A percentile compares a stretch with the other conserved stretches of the same genome.
These are phyloP conservation scores for Acanthacorydalis orientalis DNA, from an alignment of 2,888 invertebrate species.

Conservation along the genomic window DNA sequence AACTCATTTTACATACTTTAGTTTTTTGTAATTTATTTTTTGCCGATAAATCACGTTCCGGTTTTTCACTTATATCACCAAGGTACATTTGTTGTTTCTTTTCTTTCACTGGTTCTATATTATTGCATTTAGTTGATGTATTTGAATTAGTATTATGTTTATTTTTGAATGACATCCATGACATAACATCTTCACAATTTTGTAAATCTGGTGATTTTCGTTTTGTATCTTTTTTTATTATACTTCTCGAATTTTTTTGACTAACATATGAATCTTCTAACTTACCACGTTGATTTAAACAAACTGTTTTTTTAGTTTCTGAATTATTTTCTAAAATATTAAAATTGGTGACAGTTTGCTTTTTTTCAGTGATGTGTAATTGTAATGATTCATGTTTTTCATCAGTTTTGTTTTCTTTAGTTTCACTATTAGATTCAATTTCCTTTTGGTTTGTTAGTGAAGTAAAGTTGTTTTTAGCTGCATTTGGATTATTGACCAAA, in stretches of 20 bases:
- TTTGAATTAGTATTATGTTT: not conserved
- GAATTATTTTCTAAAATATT: no score
- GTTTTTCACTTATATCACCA: conserved; percentile 9
- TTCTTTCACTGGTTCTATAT: not conserved
- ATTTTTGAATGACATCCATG: conserved; percentile 18
- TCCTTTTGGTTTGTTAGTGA: no score
- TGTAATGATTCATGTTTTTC: no score
- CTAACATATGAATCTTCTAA: no score
- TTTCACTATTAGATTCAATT: no score
- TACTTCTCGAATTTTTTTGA: no score
- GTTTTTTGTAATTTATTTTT: conserved; percentile 10
- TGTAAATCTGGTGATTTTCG: not conserved
- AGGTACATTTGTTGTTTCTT: not conserved
- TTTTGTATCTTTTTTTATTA: no score
- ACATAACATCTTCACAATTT: conserved; percentile 13
- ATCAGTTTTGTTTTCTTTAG: no score
- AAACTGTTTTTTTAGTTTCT: no score
- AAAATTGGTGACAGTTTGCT: no score
- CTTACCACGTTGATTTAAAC: no score
- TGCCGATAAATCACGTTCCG: conserved; percentile 12
- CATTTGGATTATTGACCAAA: not conserved
- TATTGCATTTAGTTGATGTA: conserved; percentile 7
- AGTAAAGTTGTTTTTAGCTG: not conserved
- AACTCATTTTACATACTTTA: not conserved
- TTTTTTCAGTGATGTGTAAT: no score